Conservation (phyloP, 2,888 invertebrate species). For the Aelia acuminata region DNA sequence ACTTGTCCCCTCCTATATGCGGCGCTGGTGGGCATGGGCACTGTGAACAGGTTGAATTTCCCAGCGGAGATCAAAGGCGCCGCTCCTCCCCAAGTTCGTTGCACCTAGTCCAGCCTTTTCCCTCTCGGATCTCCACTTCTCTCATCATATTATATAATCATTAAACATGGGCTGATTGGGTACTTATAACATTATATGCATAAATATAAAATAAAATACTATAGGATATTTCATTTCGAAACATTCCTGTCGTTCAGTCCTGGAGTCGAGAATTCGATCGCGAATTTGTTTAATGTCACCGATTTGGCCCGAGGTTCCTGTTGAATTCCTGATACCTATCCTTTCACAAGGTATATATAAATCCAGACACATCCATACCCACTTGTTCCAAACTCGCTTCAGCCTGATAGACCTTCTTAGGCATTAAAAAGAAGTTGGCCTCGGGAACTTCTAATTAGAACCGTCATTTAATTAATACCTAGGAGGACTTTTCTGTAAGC, state of each 20-base stretch:
- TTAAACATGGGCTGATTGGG: background rate
- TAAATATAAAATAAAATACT: background rate
- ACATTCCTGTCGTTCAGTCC: background rate
- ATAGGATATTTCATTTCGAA: background rate
- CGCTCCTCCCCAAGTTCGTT: constrained; percentile 16
- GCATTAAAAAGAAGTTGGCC: too few relatives aligned
- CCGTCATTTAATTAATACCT: too few relatives aligned
- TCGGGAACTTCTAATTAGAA: too few relatives aligned
- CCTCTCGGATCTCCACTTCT: background rate
- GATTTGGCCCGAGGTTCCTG: too few relatives aligned
- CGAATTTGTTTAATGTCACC: background rate
- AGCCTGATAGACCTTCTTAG: too few relatives aligned
- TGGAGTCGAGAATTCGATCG: background rate
- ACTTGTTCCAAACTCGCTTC: too few relatives aligned
- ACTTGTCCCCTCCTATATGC: background rate
- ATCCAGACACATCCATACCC: too few relatives aligned
- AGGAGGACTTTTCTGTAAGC: too few relatives aligned
- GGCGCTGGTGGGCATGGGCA: background rate
- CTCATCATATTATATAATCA: background rate
- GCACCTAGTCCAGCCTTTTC: background rate
- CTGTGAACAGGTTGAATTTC: constrained; percentile 9
- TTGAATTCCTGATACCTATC: too few relatives aligned
- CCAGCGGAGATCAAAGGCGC: constrained; percentile 17
- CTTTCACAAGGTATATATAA: too few relatives aligned
- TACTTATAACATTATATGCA: background rate